Evolutionary conservation across 2,797 vertebrate genomes (phyloP).

Genomic region (Sarcophilus harrisii): DNA sequence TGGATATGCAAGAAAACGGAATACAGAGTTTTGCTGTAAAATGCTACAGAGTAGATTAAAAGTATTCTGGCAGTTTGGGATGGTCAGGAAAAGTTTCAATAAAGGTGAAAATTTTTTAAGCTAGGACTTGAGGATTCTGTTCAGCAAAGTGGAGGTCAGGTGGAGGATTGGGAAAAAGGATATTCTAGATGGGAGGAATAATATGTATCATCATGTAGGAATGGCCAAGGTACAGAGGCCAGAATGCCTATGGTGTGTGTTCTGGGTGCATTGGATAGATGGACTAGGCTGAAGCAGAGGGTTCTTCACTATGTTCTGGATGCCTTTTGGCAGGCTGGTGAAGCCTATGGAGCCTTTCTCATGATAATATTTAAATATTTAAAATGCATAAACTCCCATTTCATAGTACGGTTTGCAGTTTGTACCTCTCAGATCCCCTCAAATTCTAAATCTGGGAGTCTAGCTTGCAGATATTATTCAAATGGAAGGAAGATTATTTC

Average conservation of each 20-base stretch:
- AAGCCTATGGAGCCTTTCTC: background rate
- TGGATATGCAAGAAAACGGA: background rate
- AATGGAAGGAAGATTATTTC: background rate
- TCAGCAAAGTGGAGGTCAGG: too few species aligned
- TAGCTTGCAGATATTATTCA: background rate
- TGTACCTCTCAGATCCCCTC: background rate
- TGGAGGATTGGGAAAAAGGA: background rate
- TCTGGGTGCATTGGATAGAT: background rate
- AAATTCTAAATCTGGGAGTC: background rate
- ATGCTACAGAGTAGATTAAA: background rate
- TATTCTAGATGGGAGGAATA: background rate
- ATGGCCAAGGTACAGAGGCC: rapidly evolving
- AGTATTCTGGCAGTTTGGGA: background rate
- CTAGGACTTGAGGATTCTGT: too few species aligned
- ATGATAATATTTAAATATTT: background rate
- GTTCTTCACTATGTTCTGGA: background rate
- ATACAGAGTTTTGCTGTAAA: background rate
- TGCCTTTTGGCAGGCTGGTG: background rate
- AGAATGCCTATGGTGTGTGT: rapidly evolving
- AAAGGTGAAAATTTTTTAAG: background rate
- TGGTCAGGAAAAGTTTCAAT: too few species aligned
- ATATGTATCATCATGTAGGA: background rate
- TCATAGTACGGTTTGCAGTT: too few species aligned
- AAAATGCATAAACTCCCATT: background rate
- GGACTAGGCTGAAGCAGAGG: background rate